These are phyloP conservation scores for Cydia splendana DNA, from an alignment of 1,140 invertebrate genomes.

Conservation along the genomic window DNA sequence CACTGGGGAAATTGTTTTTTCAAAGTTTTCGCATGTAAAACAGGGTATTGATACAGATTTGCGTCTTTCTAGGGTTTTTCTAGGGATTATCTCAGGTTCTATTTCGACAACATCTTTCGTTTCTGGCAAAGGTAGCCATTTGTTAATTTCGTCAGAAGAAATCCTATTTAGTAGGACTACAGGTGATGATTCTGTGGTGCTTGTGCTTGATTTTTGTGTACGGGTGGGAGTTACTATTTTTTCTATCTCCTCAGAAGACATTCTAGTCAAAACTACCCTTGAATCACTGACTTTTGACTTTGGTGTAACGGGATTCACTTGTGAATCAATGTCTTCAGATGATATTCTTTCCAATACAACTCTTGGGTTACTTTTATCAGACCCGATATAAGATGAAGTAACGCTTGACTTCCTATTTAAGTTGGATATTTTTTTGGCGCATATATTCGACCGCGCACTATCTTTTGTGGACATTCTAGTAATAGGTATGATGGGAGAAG, in stretches of 20 bases:
- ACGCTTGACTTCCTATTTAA: background rate
- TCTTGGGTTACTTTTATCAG: background rate
- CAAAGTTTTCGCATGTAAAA: conserved; percentile 11
- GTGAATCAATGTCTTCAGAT: background rate
- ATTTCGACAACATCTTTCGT: background rate
- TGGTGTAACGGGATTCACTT: background rate
- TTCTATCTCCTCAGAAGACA: background rate
- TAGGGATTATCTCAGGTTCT: background rate
- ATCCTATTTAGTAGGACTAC: conserved; percentile 47
- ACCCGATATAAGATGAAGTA: background rate
- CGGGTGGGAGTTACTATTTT: background rate
- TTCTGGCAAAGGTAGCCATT: conserved; percentile 44
- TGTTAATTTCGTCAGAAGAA: conserved; percentile 45
- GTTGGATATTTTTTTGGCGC: background rate
- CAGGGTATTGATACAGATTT: background rate
- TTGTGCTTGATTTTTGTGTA: background rate
- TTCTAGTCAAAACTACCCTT: background rate
- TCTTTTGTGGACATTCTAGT: conserved; percentile 7
- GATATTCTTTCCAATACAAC: background rate
- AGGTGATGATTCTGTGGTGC: conserved; percentile 40
- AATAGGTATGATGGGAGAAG: background rate
- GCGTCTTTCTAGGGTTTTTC: background rate
- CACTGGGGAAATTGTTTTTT: conserved; percentile 53
- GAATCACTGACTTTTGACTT: background rate
- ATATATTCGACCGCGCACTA: background rate